Percentiles rank a stretch among this genome's conserved stretches.
phyloP scores from a whole-genome alignment of 2,113 vertebrate genomes.

The Paedocypris sp. region DNA sequence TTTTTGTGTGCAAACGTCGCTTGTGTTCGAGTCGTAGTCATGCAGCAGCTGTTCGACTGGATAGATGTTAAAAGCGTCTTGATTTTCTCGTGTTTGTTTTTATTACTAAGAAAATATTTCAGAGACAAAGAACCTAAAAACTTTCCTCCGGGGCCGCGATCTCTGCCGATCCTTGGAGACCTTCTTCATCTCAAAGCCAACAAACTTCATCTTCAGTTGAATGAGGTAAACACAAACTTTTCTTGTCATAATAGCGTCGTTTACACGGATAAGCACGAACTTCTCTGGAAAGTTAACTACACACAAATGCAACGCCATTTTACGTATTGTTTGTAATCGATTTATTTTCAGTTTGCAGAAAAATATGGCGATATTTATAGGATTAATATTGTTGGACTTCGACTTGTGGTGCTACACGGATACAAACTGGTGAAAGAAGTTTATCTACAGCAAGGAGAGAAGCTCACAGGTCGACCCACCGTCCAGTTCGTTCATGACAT shows the following conservation, averaged over 20 bases:
- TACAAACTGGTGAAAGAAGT: slow-evolving; percentile 58
- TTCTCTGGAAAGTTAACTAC: neutral
- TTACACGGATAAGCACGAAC: too few relatives aligned
- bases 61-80: slow-evolving; percentile 42
- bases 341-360: slow-evolving; percentile 40
- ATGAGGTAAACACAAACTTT: slow-evolving; percentile 28
- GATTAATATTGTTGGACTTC: neutral
- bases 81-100: slow-evolving; percentile 49
- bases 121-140: slow-evolving; percentile 41
- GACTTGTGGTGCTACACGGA: slow-evolving; percentile 44
- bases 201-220: slow-evolving; percentile 40
- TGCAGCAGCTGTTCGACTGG: slow-evolving; percentile 31
- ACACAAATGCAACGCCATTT: neutral
- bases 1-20: neutral
- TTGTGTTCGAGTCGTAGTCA: neutral
- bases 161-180: slow-evolving; percentile 55
- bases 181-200: neutral
- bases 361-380: slow-evolving; percentile 58
- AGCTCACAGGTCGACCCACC: slow-evolving; percentile 44
- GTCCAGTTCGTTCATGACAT: slow-evolving; percentile 5
- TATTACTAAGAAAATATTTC: slow-evolving; percentile 47
- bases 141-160: slow-evolving; percentile 60
- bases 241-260: too few relatives aligned
- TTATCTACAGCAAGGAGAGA: slow-evolving; percentile 54
- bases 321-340: neutral